A percentile compares a stretch with the other conserved stretches of the same genome.
phyloP scores from a whole-genome alignment of 2,888 invertebrate genomes.

The Hypercompe scribonia region DNA sequence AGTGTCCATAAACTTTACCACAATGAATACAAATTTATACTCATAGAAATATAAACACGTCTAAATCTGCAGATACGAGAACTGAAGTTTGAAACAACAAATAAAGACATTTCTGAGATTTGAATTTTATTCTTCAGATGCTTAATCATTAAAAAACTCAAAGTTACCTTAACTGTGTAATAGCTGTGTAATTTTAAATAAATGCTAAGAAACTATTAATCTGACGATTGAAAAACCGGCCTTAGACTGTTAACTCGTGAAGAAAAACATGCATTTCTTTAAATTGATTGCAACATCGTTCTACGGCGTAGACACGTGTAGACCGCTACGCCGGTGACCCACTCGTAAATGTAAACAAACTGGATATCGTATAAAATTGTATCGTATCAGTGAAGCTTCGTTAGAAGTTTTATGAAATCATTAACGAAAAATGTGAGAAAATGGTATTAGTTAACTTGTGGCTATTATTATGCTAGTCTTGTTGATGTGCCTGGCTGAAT shows the following conservation, averaged over 20 bases:
- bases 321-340: slow-evolving; percentile 31
- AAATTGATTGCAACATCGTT: neutral
- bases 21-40: no score
- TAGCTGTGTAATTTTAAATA: no score
- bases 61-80: no score
- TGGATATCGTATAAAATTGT: slow-evolving; percentile 23
- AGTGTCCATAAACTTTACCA: no score
- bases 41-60: no score
- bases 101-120: no score
- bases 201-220: no score
- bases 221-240: no score
- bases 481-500: neutral
- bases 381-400: slow-evolving; percentile 28
- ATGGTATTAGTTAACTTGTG: slow-evolving; percentile 24
- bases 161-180: no score
- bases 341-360: slow-evolving; percentile 24
- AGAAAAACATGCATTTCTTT: neutral
- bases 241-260: neutral
- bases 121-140: no score
- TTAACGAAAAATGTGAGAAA: slow-evolving; percentile 27
- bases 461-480: slow-evolving; percentile 23
- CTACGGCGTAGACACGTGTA: slow-evolving; percentile 19
- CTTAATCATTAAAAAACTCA: no score
- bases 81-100: no score
- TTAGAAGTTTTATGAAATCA: slow-evolving; percentile 34